Conservation (phyloP, 2,888 invertebrate species). For the Acleris holmiana region DNA sequence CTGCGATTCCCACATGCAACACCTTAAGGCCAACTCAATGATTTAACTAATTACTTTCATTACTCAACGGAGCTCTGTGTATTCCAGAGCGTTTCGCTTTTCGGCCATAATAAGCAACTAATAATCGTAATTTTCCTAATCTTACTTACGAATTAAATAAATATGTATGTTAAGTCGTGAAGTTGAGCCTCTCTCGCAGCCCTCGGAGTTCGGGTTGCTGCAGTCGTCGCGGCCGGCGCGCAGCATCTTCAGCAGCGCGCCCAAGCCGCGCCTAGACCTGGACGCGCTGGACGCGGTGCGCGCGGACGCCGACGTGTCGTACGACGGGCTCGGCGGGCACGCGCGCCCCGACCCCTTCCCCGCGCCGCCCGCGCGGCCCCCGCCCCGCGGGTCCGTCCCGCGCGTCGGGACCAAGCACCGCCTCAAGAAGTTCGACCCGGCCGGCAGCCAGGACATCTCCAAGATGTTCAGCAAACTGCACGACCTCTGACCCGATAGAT, state of each 20-base stretch:
- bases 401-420: constrained; percentile 4
- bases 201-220: constrained; percentile 40
- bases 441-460: constrained; percentile 12
- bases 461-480: constrained; percentile 14
- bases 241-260: constrained; percentile 27
- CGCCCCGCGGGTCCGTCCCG: constrained; percentile 43
- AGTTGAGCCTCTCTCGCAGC: constrained; percentile 23
- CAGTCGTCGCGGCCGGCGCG: constrained; percentile 17
- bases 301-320: constrained; percentile 36
- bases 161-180: too few relatives aligned
- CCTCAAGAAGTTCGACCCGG: constrained; percentile 1
- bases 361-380: constrained; percentile 2
- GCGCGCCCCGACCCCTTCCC: constrained; percentile 51
- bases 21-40: too few relatives aligned
- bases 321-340: constrained; percentile 69
- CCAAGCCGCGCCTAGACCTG: constrained; percentile 9
- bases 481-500: not conserved
- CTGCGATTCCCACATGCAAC: too few relatives aligned
- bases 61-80: too few relatives aligned
- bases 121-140: too few relatives aligned
- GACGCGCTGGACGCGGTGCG: not conserved
- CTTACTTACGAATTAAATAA: too few relatives aligned
- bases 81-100: too few relatives aligned
- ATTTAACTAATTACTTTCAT: too few relatives aligned
- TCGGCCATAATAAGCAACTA: too few relatives aligned